Conservation (phyloP, 2,113 vertebrate species). For the Glaucidium brasilianum region DNA sequence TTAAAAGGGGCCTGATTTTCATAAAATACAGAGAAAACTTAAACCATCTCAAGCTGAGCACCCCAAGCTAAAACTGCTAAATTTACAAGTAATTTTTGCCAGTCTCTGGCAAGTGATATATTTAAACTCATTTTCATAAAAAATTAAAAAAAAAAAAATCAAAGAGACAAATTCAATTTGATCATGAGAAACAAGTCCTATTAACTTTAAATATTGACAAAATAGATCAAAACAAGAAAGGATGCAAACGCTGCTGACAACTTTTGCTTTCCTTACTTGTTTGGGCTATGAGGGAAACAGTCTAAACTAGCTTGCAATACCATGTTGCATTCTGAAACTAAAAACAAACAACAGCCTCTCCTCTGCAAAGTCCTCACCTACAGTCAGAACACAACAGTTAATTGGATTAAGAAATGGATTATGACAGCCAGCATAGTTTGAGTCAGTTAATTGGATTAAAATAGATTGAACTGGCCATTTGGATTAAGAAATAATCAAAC, state of each 20-base stretch:
- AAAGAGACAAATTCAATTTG: constrained; percentile 21
- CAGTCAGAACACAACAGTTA: constrained; percentile 47
- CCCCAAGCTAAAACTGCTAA: neutral
- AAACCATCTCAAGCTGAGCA: constrained; percentile 3
- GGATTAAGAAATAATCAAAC: constrained; percentile 71
- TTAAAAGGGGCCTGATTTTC: constrained; percentile 22
- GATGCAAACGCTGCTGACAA: neutral
- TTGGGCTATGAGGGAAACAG: neutral
- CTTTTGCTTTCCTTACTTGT: neutral
- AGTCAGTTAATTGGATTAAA: constrained; percentile 61
- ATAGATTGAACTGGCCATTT: constrained; percentile 63
- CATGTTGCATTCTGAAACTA: neutral
- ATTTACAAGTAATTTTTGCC: neutral
- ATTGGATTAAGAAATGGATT: constrained; percentile 73
- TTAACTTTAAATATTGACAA: constrained; percentile 33
- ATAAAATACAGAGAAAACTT: neutral
- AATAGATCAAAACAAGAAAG: neutral
- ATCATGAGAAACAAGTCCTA: neutral
- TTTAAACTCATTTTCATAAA: neutral
- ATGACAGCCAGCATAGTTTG: constrained; percentile 61
- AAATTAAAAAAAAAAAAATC: neutral
- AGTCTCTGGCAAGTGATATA: neutral
- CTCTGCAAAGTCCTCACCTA: neutral
- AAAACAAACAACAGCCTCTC: neutral
- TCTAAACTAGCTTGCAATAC: neutral